Evolutionary conservation across 2,797 vertebrate species (phyloP).

Genomic region (Bradypus variegatus): DNA sequence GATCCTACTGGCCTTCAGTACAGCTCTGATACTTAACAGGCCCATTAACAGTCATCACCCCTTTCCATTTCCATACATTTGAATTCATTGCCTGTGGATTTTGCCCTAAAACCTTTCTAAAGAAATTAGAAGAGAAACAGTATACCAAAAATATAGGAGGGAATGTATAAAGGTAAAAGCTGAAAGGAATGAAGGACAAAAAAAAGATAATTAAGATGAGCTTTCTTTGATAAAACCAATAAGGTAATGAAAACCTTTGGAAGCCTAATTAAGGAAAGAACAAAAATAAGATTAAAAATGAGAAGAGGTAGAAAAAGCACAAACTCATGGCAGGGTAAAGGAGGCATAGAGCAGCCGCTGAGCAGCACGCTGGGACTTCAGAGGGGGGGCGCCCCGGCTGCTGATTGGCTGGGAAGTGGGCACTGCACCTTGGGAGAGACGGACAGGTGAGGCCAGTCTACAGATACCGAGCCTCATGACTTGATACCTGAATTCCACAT

Average conservation of each 20-base stretch:
- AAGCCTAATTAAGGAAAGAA: fast-evolving
- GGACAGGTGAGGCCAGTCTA: too few species aligned
- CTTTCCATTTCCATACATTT: too few species aligned
- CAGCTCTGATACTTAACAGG: too few species aligned
- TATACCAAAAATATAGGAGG: neutral
- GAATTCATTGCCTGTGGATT: too few species aligned
- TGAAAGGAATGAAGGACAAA: neutral
- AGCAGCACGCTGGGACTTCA: neutral
- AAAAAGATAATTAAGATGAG: neutral
- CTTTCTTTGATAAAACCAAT: neutral
- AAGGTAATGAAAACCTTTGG: neutral
- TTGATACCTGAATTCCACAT: too few species aligned
- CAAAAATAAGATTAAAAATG: fast-evolving
- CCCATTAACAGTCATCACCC: too few species aligned
- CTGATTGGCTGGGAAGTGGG: neutral
- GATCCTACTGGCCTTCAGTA: too few species aligned
- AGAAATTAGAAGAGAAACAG: neutral
- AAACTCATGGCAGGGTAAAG: too few species aligned
- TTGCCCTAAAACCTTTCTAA: neutral
- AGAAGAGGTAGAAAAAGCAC: too few species aligned
- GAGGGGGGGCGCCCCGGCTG: fast-evolving
- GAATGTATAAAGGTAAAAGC: neutral
- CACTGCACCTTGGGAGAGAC: neutral
- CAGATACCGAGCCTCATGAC: too few species aligned
- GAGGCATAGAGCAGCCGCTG: too few species aligned